Conservation (phyloP, 2,888 invertebrate species). For the Thalpophila matura region DNA sequence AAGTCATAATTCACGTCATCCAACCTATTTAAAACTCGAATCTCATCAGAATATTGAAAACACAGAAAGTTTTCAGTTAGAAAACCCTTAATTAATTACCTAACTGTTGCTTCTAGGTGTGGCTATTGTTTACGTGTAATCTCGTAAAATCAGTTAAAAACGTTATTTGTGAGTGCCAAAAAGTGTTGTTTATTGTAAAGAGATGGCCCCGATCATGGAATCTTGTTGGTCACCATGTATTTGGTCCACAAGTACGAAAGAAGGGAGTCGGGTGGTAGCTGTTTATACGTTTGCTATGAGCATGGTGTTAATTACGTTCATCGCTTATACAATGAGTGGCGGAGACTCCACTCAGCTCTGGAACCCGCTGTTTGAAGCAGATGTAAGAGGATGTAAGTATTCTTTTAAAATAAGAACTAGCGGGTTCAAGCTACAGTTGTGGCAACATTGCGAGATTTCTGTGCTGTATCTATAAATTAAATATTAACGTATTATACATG, state of each 20-base stretch:
- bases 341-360: conserved; percentile 97
- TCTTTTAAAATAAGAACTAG: background rate
- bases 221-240: conserved; percentile 97
- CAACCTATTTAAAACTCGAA: background rate
- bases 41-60: background rate
- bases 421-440: no score
- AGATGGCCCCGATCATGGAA: conserved; percentile 90
- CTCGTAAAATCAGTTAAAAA: background rate
- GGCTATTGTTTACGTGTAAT: conserved; percentile 40
- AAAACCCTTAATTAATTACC: conserved; percentile 28
- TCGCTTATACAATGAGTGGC: conserved; percentile 95
- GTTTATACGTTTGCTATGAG: conserved; percentile 94
- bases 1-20: background rate
- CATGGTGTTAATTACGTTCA: conserved; percentile 93
- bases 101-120: conserved; percentile 64
- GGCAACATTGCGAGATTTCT: no score
- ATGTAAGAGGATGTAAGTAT: conserved; percentile 93
- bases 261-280: conserved; percentile 95
- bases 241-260: conserved; percentile 95
- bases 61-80: conserved; percentile 25
- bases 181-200: conserved; percentile 1
- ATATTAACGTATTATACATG: no score
- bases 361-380: conserved; percentile 97
- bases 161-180: background rate
- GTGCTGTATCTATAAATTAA: no score